Conservation (phyloP, 2,888 invertebrate species). For the Platycnemis pennipes region DNA sequence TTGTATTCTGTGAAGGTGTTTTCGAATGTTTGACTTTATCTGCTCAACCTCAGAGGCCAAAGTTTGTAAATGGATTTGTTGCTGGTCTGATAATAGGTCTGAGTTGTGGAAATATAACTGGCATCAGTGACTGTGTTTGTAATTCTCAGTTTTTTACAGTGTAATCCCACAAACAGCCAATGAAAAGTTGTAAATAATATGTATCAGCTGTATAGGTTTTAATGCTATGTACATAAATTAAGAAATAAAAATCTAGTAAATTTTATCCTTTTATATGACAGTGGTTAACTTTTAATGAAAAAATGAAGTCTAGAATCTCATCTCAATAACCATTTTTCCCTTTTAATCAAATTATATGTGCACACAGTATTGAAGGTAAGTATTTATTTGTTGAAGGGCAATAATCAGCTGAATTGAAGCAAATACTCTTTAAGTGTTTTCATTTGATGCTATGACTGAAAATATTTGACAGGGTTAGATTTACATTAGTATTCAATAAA, state of each 20-base stretch:
- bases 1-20: constrained; percentile 8
- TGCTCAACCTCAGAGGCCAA: constrained; percentile 52
- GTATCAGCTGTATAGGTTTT: constrained; percentile 56
- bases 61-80: constrained; percentile 40
- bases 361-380: too few species aligned
- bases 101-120: constrained; percentile 41
- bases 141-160: constrained; percentile 53
- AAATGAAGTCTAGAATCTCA: background rate
- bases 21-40: constrained; percentile 1
- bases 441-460: too few species aligned
- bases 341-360: background rate
- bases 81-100: constrained; percentile 3
- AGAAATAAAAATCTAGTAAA: constrained; percentile 55
- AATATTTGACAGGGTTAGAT: too few species aligned
- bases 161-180: constrained; percentile 34
- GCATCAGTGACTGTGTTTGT: background rate
- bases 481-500: too few species aligned
- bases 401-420: too few species aligned
- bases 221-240: constrained; percentile 64
- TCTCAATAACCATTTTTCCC: background rate
- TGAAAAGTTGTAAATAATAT: constrained; percentile 59
- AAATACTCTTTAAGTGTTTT: too few species aligned
- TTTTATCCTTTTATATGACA: constrained; percentile 24
- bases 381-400: too few species aligned
- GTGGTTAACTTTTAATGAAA: constrained; percentile 1